Base-by-base conservation (phyloP, 2,113 vertebrate genomes). In the Uropsilus gracilis region DNA sequence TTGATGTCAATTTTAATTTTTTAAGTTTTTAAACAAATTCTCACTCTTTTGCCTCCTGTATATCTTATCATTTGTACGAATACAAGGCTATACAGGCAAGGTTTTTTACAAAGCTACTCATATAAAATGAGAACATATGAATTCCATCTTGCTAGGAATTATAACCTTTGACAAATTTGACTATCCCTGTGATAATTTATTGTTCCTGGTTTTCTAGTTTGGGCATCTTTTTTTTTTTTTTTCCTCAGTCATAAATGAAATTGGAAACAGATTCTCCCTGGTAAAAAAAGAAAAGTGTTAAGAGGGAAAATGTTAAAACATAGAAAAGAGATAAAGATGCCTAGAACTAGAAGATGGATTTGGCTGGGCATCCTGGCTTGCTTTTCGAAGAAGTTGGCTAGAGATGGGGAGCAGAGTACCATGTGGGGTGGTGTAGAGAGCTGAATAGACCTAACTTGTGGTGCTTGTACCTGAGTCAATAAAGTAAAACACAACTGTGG, bases 91-190 rank as follows among this genome's bases (percentile, higher is more conserved):
- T 66, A 91, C 68, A 32, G 30, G 59, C n/a, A n/a, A n/a, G n/a
- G n/a, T n/a, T n/a, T 55, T 37, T 66, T 34, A 17, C 28, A 42
- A 57, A 30, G 30, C 5, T 42, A 72, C 44, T 53, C 55, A 66
- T n/a, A 91, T 83, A 91, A 83, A 91, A 88, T 44, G 22, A 44
- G 64, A 77, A 59, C 30, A 57, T 37, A 61, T 14, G 9, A 75
- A 75, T 63, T 92, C 2, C 11, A 32, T 11, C 48, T 71, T 48
- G 37, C 14, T 66, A 71, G 39, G 53, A 61, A 24, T 11, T 37
- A 2, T n/a, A 86, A 69, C 30, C 44, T 64, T 59, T 68, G 59
- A 61, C 57, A 92, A 86, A 39, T 68, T 80, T 86, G 73, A 92
- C 73, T 86, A 53, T 37, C 26, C 30, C 14, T 68, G 5, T 66